phyloP scores from a whole-genome alignment of 2,797 vertebrate genomes.

The Alectoris magna region DNA sequence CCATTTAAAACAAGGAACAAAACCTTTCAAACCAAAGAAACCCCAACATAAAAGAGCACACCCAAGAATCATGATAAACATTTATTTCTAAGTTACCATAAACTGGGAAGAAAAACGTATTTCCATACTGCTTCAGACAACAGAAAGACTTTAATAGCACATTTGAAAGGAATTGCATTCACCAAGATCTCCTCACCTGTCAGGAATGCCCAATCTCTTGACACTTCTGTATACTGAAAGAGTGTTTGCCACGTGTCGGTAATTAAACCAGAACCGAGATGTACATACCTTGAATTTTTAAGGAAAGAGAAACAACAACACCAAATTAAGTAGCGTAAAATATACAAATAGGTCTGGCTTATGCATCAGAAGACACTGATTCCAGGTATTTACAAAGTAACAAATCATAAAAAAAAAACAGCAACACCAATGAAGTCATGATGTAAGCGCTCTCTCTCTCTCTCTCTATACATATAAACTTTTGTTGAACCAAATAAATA shows the following conservation, averaged over 20 bases:
- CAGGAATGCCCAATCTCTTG: slow-evolving; percentile 96
- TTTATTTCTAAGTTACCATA: not conserved
- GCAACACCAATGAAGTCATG: not conserved
- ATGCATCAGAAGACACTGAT: not conserved
- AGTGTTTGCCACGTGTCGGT: slow-evolving; percentile 96
- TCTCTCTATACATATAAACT: not conserved
- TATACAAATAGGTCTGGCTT: not conserved
- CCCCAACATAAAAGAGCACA: not conserved
- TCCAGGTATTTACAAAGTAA: not conserved
- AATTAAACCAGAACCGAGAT: slow-evolving; percentile 99
- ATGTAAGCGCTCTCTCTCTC: not conserved
- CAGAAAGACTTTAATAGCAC: not conserved
- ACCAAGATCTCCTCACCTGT: slow-evolving; percentile 86
- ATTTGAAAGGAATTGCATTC: not conserved
- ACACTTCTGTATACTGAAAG: slow-evolving; percentile 97
- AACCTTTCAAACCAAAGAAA: not conserved
- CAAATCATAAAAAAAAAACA: not conserved
- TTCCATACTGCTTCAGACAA: not conserved
- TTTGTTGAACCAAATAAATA: not conserved
- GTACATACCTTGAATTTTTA: slow-evolving; percentile 89
- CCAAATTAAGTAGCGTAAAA: not conserved
- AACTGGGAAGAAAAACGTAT: not conserved
- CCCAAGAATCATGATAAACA: not conserved
- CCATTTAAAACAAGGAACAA: not conserved
- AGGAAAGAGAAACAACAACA: not conserved